Percentiles rank a stretch among this genome's conserved stretches.
phyloP scores from a whole-genome alignment of 2,888 invertebrate species.

The Lasiommata megera region DNA sequence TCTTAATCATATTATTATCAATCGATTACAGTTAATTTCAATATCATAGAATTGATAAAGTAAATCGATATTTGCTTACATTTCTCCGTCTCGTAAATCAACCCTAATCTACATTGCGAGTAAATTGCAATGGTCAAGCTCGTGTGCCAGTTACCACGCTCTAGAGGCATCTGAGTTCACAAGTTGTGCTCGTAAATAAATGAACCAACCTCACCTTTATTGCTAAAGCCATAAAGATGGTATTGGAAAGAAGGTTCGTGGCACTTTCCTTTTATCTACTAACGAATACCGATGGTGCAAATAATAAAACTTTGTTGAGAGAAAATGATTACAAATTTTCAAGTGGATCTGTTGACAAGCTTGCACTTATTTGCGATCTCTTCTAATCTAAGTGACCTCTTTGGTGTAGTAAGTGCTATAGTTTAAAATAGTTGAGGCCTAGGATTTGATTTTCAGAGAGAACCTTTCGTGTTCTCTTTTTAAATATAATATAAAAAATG shows the following conservation, averaged over 20 bases:
- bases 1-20: background rate
- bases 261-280: constrained; percentile 28
- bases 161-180: constrained; percentile 17
- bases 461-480: too few relatives aligned
- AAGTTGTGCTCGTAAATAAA: constrained; percentile 11
- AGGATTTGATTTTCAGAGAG: too few relatives aligned
- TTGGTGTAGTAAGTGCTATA: background rate
- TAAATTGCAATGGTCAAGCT: constrained; percentile 32
- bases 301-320: constrained; percentile 24
- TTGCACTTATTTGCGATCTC: constrained; percentile 7
- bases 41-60: constrained; percentile 8
- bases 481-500: too few relatives aligned
- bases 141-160: constrained; percentile 34
- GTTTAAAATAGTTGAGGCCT: too few relatives aligned
- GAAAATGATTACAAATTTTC: constrained; percentile 27
- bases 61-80: constrained; percentile 23
- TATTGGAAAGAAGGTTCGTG: constrained; percentile 9
- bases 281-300: constrained; percentile 30
- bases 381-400: background rate
- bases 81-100: constrained; percentile 23
- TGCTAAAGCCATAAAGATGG: constrained; percentile 12
- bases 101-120: constrained; percentile 29
- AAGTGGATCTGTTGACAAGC: constrained; percentile 5
- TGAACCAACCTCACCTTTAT: constrained; percentile 12
- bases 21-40: constrained; percentile 5